Conservation (phyloP, 2,113 vertebrate species). For the Cairina moschata region DNA sequence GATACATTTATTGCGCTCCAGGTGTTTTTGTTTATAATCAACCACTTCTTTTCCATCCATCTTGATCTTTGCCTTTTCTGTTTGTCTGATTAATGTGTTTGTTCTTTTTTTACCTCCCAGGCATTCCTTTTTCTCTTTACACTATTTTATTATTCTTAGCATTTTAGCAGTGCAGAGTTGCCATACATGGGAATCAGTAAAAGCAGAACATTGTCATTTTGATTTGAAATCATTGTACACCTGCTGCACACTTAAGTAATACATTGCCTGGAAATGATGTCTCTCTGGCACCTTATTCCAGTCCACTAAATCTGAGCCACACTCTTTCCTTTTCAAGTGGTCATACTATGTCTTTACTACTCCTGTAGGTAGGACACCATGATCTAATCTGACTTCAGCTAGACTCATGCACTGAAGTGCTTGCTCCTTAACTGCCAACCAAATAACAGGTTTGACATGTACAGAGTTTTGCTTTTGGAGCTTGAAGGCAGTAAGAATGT, state of each 20-base stretch:
- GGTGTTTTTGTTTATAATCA: not conserved
- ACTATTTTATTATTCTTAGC: not conserved
- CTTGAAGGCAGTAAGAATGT: conserved; percentile 16
- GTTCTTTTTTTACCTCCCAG: not conserved
- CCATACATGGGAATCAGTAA: not conserved
- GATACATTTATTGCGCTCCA: not conserved
- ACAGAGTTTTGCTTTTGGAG: conserved; percentile 43
- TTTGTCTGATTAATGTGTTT: not conserved
- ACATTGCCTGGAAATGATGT: not conserved
- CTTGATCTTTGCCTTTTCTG: not conserved
- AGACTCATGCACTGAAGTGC: not conserved
- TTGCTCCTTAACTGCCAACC: not conserved
- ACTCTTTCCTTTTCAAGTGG: not conserved
- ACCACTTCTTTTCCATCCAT: not conserved
- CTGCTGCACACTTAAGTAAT: not conserved
- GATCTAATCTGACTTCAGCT: not conserved
- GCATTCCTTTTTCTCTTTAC: not conserved
- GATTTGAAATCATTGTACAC: conserved; percentile 36
- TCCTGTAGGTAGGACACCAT: not conserved
- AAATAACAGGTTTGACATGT: conserved; percentile 25
- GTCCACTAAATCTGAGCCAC: not conserved
- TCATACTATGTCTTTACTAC: not conserved
- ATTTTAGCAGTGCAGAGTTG: not conserved
- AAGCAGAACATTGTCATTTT: conserved; percentile 18
- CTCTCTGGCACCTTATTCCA: conserved; percentile 19